These are phyloP conservation scores for Desoria tigrina DNA, from an alignment of 2,888 invertebrate genomes.

Conservation along the genomic window DNA sequence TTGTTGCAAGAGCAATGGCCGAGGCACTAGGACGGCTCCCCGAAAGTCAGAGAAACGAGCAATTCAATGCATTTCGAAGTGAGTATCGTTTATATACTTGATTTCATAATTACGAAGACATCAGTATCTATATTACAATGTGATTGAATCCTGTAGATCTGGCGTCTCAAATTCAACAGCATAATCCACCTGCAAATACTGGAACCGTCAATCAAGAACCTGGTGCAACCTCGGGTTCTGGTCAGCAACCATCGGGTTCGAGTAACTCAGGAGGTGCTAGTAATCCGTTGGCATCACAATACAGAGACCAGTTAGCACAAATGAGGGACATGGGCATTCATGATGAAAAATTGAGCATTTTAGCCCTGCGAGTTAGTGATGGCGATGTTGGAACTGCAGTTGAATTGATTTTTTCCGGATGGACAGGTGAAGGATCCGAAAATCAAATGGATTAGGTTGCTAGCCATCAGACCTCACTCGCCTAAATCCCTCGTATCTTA, in stretches of 20 bases:
- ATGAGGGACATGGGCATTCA: slow-evolving; percentile 90
- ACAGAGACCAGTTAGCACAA: slow-evolving; percentile 60
- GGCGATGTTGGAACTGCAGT: slow-evolving; percentile 90
- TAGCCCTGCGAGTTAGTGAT: slow-evolving; percentile 74
- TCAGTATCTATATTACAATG: too few species aligned
- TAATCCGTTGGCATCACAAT: slow-evolving; percentile 30
- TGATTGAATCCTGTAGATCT: background rate
- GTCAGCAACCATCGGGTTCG: background rate
- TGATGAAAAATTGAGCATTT: slow-evolving; percentile 79
- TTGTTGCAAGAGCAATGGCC: slow-evolving; percentile 45
- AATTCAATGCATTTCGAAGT: slow-evolving; percentile 44
- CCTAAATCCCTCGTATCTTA: too few species aligned
- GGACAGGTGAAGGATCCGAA: slow-evolving; percentile 52
- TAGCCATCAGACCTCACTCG: too few species aligned
- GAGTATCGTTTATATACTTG: background rate
- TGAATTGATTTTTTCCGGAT: slow-evolving; percentile 78
- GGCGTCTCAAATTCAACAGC: slow-evolving; percentile 17
- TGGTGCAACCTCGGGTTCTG: background rate
- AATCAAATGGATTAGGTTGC: background rate
- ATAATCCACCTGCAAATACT: slow-evolving; percentile 58
- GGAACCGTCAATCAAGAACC: background rate
- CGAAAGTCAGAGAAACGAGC: slow-evolving; percentile 41
- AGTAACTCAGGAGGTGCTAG: background rate
- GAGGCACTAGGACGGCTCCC: slow-evolving; percentile 46
- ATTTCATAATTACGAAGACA: too few species aligned